Evolutionary conservation across 37 sponge, comb jelly and placozoan genomes (phyloP), one percentile per base, ranked within the genome.

Genomic region (Haliclona indistincta): DNA sequence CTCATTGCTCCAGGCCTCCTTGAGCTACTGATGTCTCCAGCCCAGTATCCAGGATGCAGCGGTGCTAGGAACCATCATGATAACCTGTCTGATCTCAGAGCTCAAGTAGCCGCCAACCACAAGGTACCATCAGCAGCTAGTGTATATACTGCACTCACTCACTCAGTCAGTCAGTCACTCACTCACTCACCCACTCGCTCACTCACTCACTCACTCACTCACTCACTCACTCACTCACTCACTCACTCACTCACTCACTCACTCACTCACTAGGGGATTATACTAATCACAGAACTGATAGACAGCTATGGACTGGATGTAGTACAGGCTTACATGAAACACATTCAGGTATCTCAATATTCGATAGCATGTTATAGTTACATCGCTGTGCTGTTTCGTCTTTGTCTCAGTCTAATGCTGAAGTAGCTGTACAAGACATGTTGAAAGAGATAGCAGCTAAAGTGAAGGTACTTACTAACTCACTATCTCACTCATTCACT

Each of bases 81-180:
- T 73, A 98, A 98, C 68, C 80, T 98, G 36, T 89, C 93, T 55
- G 99, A 98, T 53, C 68, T 98, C 42, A 86, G 87, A 62, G 99
- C 99, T 0, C 99, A 98, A 73, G 95, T 98, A 13, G 99, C 99
- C 60, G 99, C 99, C 63, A 98, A 98, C 54, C 87, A 95, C 33
- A 95, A 92, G 74, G 96, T 87, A 23, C 34, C 38, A 20, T 22
- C 17, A 20, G n/a, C 19, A 20, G 11, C 17, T 68, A 11, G n/a
- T 23, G 67, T n/a, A n/a, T n/a, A n/a, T n/a, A n/a, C n/a, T n/a
- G n/a, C 66, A 32, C 67, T n/a, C n/a, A n/a, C n/a, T n/a, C n/a
- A n/a, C n/a, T n/a, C n/a, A n/a, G n/a, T n/a, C n/a, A n/a, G n/a
- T 41, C 70, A 68, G 49, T 41, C n/a, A n/a, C n/a, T n/a, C n/a